Evolutionary conservation across 2,797 vertebrate genomes (phyloP), one percentile per base, ranked within the genome.

Genomic region (Acanthornis magna): DNA sequence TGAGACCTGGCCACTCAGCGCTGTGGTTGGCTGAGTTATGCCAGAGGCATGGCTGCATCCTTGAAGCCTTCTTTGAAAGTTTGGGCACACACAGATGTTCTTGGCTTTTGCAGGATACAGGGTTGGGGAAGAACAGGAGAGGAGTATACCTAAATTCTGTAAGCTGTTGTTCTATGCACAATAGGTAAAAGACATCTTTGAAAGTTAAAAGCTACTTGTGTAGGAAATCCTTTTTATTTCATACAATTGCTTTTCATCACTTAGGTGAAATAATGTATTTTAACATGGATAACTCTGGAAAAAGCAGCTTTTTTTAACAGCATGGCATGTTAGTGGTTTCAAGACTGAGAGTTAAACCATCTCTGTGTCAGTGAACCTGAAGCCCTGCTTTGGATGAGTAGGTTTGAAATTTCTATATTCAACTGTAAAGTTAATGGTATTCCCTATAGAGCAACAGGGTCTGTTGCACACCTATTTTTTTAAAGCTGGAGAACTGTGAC

Each of bases 301-400:
- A 75, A 91, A 78, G 19, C 45, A 36, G n/a, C 38, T 20, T 72
- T 75, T 78, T 82, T 15, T 58, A 92, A 76, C 32, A 36, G 9
- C 13, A 7, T 11, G 10, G 5, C 16, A 30, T 0, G 0, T 71
- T 38, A 36, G 6, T n/a, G 11, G 22, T 45, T 76, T 82, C 3
- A 42, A 73, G 40, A 42, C 1, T 45, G 67, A 58, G 43, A 66
- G 40, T 36, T 50, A 55, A 74, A 50, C 10, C 4, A 9, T 67
- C 27, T 70, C 36, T 80, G 30, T 13, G 5, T 55, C 21, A n/a
- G 20, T 70, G 53, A 87, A 67, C 61, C 22, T 30, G 45, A 77
- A 78, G 17, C 10, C 5, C 22, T 57, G 7, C 22, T 78, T 74
- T 81, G 63, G 38, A 60, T 10, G 32, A 45, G 8, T 34, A 53